A percentile compares a stretch with the other conserved stretches of the same genome.
phyloP scores from a whole-genome alignment of 2,888 invertebrate genomes.

The Idaea straminata region DNA sequence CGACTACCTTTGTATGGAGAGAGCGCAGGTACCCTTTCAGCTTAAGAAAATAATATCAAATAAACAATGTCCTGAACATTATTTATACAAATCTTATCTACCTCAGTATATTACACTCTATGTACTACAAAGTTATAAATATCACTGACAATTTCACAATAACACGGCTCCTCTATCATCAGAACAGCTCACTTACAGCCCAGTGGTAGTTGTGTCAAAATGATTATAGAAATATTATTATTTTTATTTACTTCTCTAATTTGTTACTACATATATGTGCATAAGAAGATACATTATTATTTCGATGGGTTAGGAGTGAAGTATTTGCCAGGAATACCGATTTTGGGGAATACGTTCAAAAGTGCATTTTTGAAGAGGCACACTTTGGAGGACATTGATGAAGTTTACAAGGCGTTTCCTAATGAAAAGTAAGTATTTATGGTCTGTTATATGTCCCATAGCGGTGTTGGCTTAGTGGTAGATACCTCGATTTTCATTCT shows the following conservation, averaged over 20 bases:
- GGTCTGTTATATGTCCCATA: too few species aligned
- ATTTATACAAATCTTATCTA: too few species aligned
- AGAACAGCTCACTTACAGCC: background rate
- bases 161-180: background rate
- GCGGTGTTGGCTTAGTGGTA: too few species aligned
- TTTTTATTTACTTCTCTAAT: slow-evolving; percentile 44
- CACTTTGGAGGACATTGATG: slow-evolving; percentile 47
- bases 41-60: too few species aligned
- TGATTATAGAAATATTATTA: slow-evolving; percentile 57
- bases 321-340: slow-evolving; percentile 49
- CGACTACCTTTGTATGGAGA: too few species aligned
- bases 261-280: slow-evolving; percentile 41
- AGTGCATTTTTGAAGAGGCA: slow-evolving; percentile 45
- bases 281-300: slow-evolving; percentile 42
- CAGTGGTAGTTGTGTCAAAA: slow-evolving; percentile 26
- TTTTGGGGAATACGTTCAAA: slow-evolving; percentile 54
- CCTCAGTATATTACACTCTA: too few species aligned
- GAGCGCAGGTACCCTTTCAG: too few species aligned
- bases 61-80: too few species aligned
- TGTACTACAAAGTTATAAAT: background rate
- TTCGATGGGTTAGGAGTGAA: slow-evolving; percentile 51
- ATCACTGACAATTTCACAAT: background rate
- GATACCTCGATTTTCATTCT: too few species aligned
- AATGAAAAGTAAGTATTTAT: slow-evolving; percentile 48
- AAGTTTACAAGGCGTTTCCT: slow-evolving; percentile 54